These are phyloP conservation scores for Oreohelix idahoensis DNA, from an alignment of 1,140 invertebrate species.

Conservation along the genomic window DNA sequence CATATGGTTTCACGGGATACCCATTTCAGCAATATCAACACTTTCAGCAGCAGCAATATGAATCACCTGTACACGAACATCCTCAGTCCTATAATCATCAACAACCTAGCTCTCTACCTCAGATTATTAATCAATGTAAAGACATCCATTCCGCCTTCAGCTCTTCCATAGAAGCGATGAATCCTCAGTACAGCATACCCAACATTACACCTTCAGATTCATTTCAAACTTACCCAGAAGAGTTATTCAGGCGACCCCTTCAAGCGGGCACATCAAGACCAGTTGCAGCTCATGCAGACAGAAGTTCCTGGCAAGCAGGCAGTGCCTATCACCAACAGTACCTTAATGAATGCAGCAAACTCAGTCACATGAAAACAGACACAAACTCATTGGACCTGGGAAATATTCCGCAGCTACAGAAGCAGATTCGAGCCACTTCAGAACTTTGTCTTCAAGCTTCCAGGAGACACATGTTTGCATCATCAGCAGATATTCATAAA, in stretches of 20 bases:
- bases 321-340: background rate
- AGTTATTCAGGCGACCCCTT: background rate
- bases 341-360: background rate
- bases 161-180: no score
- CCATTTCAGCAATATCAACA: background rate
- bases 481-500: slow-evolving; percentile 40
- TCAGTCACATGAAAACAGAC: background rate
- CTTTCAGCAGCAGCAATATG: background rate
- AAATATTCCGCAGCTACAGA: slow-evolving; percentile 31
- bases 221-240: no score
- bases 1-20: background rate
- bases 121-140: background rate
- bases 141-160: background rate
- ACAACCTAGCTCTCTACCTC: background rate
- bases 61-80: background rate
- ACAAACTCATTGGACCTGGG: slow-evolving; percentile 23
- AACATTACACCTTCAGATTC: no score
- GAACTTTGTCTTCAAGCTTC: slow-evolving; percentile 36
- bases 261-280: no score
- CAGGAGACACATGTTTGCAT: slow-evolving; percentile 30
- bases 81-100: background rate
- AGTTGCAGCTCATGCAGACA: background rate
- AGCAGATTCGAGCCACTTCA: slow-evolving; percentile 37
- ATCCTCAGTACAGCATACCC: no score
- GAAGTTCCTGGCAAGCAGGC: slow-evolving; percentile 14